Percentiles rank a stretch among this genome's conserved stretches.
phyloP scores from a whole-genome alignment of 2,797 vertebrate species.

The Cottoperca gobio region DNA sequence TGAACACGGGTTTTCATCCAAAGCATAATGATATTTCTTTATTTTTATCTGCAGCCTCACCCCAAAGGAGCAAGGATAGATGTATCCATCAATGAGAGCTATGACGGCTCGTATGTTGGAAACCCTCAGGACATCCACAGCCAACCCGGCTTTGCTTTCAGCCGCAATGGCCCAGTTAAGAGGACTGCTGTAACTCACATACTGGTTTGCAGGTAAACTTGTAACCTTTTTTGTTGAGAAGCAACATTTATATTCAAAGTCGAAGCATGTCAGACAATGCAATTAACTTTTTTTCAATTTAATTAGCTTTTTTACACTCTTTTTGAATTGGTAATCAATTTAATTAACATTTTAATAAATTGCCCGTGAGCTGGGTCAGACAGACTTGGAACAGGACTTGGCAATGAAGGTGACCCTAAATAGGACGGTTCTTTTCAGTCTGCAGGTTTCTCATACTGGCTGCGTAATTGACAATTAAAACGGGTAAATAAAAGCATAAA shows the following conservation, averaged over 20 bases:
- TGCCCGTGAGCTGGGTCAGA: not conserved
- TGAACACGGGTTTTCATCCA: not conserved
- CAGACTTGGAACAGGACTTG: not conserved
- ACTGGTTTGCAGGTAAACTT: conserved; percentile 93
- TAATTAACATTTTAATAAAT: conserved; percentile 8
- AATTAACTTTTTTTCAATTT: not conserved
- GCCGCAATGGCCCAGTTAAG: conserved; percentile 97
- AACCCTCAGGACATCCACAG: conserved; percentile 99
- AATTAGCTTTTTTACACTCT: not conserved
- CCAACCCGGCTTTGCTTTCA: conserved; percentile 98
- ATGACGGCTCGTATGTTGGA: conserved; percentile 98
- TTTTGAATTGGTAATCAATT: not conserved
- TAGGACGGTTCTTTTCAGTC: not conserved
- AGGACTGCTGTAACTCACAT: conserved; percentile 97
- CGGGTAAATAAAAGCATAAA: not conserved
- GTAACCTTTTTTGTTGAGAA: not conserved
- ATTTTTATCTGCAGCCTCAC: conserved; percentile 89
- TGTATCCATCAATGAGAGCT: conserved; percentile 98
- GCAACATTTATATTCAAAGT: not conserved
- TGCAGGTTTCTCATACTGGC: not conserved
- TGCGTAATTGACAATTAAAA: not conserved
- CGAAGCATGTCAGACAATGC: not conserved
- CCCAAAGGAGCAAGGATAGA: conserved; percentile 99
- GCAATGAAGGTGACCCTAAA: not conserved
- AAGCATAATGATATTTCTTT: not conserved